Evolutionary conservation across 1,140 invertebrate genomes (phyloP), one percentile per base, ranked within the genome.

Genomic region (Diorhabda sublineata): DNA sequence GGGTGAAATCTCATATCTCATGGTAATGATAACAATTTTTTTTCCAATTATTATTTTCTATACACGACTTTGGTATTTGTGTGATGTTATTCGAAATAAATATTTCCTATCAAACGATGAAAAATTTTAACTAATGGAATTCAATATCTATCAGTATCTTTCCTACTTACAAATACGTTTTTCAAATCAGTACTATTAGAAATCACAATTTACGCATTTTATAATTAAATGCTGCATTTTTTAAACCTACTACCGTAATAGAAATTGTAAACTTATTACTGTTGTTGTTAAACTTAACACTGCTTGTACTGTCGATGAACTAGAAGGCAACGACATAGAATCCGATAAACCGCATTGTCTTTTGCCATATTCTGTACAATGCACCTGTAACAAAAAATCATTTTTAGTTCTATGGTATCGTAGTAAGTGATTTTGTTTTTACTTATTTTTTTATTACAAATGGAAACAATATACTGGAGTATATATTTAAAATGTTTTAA

Each of bases 331-430:
- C 47, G 3, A 6, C n/a, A 52, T 52, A 8, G 47, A 1, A 41
- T 42, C 42, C 42, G 9, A 11, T 61, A 61, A 59, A 26, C 73
- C 73, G 63, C 73, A 74, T 67, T 74, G 70, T 52, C 69, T 68
- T 42, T 43, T 71, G 43, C 73, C 73, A 61, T 74, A 74, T 43
- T 72, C 67, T 58, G 69, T 68, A 62, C 73, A 74, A 52, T 74
- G 73, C 5, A 74, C 63, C 73, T 74, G 71, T 68, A 74, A 74
- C 66, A 71, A 64, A 67, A 64, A 26, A 26, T 26, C 26, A 26
- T 26, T 26, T 26, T 26, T 26, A 26, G 26, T 26, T 26, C 26
- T 26, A 26, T 26, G 26, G 26, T 26, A 26, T 2, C 26, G 26
- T 26, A 26, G 26, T 26, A 26, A 26, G 26, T 26, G 26, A 26